Evolutionary conservation across 2,888 invertebrate genomes (phyloP), one percentile per base, ranked within the genome.

Genomic region (Therioaphis trifolii): DNA sequence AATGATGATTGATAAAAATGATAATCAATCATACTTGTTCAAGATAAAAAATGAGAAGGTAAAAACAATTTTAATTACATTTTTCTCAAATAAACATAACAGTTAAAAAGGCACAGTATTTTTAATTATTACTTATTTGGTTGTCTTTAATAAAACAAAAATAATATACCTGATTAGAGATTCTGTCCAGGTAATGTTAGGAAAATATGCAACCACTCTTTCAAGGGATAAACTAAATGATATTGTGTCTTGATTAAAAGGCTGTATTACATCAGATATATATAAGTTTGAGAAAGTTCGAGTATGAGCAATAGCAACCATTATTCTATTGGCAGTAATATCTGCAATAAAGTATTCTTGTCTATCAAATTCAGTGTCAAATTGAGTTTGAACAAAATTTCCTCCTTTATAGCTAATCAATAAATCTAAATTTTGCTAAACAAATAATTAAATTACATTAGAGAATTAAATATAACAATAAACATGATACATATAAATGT

Each of bases 291-390:
- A 92, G 29, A 92, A 88, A 18, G 91, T 91, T 85, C 93, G 92
- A 0, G 92, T 92, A 89, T 96, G 95, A 88, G 94, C 93, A 78
- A 94, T 94, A 87, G 95, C 94, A 85, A 96, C 92, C 88, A 97
- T 93, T 85, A 95, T 92, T 89, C 94, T 91, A 87, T 93, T 93
- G 86, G 93, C 93, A 0, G 94, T 93, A 18, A 96, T 94, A 88
- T 97, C 96, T 0, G 94, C 94, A 75, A 97, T 92, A 88, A 94
- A 94, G 88, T 93, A 96, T 88, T 93, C 94, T 87, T 89, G 89
- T 43, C 90, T 89, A 84, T 92, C 91, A 72, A 93, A 88, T 86
- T 92, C 92, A 0, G 93, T 92, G 86, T 94, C 94, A 88, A 97
- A 96, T 85, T 93, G 90, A 0, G 96, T 95, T 87, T 91, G 91